Percentiles rank a stretch among this genome's conserved stretches.
phyloP scores from a whole-genome alignment of 2,797 vertebrate genomes.

The Typhlichthys eigenmanni region DNA sequence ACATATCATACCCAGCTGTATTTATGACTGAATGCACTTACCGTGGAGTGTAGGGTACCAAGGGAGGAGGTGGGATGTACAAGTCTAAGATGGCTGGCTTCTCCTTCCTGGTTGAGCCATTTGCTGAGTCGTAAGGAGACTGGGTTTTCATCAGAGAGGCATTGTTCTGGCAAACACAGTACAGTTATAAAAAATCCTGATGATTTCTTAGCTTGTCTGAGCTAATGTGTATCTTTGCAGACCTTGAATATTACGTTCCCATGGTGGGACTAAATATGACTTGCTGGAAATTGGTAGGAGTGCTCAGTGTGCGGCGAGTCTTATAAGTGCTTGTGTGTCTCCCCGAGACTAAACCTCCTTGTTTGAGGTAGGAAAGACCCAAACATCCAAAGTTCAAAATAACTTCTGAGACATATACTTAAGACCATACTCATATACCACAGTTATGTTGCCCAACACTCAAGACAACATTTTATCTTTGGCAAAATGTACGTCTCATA shows the following conservation, averaged over 20 bases:
- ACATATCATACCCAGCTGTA: neutral
- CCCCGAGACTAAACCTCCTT: conserved; percentile 44
- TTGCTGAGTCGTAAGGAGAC: conserved; percentile 81
- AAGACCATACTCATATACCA: conserved; percentile 58
- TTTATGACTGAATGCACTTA: conserved; percentile 55
- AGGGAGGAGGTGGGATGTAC: conserved; percentile 91
- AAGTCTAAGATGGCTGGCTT: conserved; percentile 92
- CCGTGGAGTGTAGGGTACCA: conserved; percentile 89
- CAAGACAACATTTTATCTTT: conserved; percentile 33
- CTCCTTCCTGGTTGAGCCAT: conserved; percentile 88
- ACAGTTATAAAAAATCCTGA: conserved; percentile 1
- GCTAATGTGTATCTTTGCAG: conserved; percentile 5
- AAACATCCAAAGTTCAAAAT: conserved; percentile 53
- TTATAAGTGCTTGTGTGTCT: conserved; percentile 41
- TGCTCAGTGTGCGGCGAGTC: conserved; percentile 53
- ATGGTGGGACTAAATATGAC: conserved; percentile 42
- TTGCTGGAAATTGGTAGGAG: conserved; percentile 47
- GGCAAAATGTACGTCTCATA: conserved; percentile 23
- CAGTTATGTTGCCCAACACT: conserved; percentile 61
- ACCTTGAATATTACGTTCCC: conserved; percentile 6
- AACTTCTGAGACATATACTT: conserved; percentile 49
- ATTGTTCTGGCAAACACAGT: conserved; percentile 77
- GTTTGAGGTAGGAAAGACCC: conserved; percentile 66
- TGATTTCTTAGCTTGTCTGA: conserved; percentile 1
- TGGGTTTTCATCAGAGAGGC: conserved; percentile 75